These are phyloP conservation scores for Gobio gobio DNA, from an alignment of 2,113 vertebrate species.

Conservation along the genomic window DNA sequence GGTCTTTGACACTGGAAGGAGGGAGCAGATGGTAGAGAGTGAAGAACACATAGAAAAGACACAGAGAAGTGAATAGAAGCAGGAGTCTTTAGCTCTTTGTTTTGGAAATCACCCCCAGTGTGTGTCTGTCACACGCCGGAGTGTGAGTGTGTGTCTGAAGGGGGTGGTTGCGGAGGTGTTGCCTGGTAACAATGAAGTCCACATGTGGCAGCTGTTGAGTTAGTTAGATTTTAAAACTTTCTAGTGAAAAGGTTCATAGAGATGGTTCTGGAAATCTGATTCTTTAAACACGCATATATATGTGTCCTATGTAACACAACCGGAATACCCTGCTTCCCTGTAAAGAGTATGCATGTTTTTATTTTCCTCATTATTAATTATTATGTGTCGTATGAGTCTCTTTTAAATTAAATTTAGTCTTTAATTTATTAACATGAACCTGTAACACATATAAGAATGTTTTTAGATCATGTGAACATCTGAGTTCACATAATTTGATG, in stretches of 20 bases:
- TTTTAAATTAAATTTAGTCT: neutral
- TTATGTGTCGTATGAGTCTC: neutral
- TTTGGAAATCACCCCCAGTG: constrained; percentile 55
- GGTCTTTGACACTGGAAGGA: constrained; percentile 50
- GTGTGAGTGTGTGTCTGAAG: constrained; percentile 2
- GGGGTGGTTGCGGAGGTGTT: constrained; percentile 5
- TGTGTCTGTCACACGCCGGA: constrained; percentile 41
- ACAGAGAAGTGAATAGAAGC: constrained; percentile 55
- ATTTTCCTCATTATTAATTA: neutral
- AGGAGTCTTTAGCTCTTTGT: constrained; percentile 59
- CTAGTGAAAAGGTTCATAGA: neutral
- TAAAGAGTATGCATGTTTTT: neutral
- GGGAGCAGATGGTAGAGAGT: constrained; percentile 68
- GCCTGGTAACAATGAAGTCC: constrained; percentile 16
- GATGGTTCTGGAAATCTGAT: neutral
- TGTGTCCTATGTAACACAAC: neutral
- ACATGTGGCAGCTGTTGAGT: constrained; percentile 36
- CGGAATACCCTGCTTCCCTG: neutral
- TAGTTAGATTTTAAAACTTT: constrained; percentile 19
- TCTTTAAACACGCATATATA: neutral
- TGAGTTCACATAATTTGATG: neutral
- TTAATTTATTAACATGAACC: neutral
- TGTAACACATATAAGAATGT: neutral
- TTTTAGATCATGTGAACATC: neutral
- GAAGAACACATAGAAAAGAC: neutral